Evolutionary conservation across 1,140 invertebrate species (phyloP).

Genomic region (Oedothorax gibbosus): DNA sequence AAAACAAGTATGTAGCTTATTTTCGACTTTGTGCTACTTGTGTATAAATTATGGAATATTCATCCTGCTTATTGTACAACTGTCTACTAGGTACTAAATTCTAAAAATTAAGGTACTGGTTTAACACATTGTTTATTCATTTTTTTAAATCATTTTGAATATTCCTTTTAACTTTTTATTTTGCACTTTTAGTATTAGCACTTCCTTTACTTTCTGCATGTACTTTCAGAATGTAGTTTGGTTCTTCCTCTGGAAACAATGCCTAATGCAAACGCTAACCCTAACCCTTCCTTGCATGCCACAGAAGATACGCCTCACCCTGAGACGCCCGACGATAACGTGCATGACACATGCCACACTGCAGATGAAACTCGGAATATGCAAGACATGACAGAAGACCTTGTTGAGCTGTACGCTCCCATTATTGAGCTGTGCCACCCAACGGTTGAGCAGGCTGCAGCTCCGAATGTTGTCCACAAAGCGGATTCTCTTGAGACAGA

Average conservation of each 20-base stretch:
- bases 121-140: no score
- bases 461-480: background rate
- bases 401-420: no score
- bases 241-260: slow-evolving; percentile 2
- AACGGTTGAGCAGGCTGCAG: no score
- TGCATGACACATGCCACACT: background rate
- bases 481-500: no score
- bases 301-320: background rate
- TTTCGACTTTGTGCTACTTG: no score
- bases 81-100: no score
- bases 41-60: no score
- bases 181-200: background rate
- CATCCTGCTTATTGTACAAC: no score
- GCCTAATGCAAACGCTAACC: slow-evolving; percentile 33
- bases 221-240: background rate
- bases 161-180: background rate
- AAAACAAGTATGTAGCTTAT: no score
- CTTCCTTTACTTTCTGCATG: background rate
- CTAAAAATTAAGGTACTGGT: no score
- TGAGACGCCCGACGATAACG: background rate
- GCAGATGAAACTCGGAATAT: background rate
- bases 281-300: slow-evolving; percentile 20
- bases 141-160: background rate
- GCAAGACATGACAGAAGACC: no score
- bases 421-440: no score